These are phyloP conservation scores for Pelochelys cantorii DNA, from an alignment of 2,797 vertebrate species.

Conservation along the genomic window DNA sequence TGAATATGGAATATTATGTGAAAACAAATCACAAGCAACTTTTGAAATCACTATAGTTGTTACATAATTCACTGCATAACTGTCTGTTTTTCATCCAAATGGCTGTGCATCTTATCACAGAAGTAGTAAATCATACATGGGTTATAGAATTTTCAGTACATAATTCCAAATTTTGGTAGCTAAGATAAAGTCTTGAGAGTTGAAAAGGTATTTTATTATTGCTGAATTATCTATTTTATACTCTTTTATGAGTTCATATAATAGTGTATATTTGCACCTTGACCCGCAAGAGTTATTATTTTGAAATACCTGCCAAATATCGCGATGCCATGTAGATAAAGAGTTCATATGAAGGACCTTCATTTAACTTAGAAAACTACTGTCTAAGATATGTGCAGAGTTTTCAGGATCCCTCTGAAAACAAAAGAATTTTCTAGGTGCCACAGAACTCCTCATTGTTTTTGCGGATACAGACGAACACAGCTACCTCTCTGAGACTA, in stretches of 20 bases:
- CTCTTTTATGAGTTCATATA: background rate
- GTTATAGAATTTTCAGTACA: background rate
- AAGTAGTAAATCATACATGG: background rate
- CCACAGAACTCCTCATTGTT: too few species aligned
- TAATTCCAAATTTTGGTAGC: background rate
- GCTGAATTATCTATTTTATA: background rate
- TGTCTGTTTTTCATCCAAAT: constrained; percentile 13
- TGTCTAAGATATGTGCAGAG: background rate
- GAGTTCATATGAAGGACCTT: background rate
- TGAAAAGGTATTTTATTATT: background rate
- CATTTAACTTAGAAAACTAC: background rate
- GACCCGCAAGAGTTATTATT: background rate
- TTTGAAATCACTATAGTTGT: background rate
- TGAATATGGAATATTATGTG: background rate
- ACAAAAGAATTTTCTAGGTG: background rate
- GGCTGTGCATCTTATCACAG: background rate
- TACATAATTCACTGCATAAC: background rate
- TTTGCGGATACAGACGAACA: too few species aligned
- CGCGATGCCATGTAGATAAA: background rate
- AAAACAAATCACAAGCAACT: constrained; percentile 4
- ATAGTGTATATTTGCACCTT: background rate
- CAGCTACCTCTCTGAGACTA: background rate
- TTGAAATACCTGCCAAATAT: background rate
- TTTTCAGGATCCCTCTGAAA: background rate
- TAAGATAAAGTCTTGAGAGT: background rate